These are phyloP conservation scores for Myotis brandtii DNA, from an alignment of 2,113 vertebrate species.

Conservation along the genomic window DNA sequence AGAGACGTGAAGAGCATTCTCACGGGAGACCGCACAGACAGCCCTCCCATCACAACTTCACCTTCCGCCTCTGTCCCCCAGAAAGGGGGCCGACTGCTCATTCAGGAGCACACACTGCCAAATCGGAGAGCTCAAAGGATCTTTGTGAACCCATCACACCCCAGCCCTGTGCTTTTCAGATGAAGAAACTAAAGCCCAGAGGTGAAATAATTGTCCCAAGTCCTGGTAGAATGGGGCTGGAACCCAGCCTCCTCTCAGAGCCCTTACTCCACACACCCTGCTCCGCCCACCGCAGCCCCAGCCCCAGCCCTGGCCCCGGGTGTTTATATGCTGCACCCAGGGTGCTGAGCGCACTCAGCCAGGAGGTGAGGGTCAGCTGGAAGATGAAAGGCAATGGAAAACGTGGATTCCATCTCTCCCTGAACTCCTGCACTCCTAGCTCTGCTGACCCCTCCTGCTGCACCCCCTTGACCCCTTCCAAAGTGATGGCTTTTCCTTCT, in stretches of 20 bases:
- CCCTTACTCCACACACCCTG: fast-evolving
- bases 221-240: neutral
- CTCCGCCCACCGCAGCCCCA: fast-evolving
- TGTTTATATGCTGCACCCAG: no score
- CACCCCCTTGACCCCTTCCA: neutral
- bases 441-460: neutral
- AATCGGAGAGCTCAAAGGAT: neutral
- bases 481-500: neutral
- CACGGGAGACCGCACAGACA: neutral
- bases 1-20: fast-evolving
- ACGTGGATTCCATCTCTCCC: no score
- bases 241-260: neutral
- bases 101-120: neutral
- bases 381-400: no score
- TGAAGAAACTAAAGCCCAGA: neutral
- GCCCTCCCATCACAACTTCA: neutral
- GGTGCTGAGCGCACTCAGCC: neutral
- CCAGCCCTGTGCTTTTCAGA: neutral
- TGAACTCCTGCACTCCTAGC: neutral
- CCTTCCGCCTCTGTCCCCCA: neutral
- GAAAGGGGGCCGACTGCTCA: neutral
- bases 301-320: fast-evolving
- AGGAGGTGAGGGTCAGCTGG: neutral
- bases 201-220: neutral
- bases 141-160: neutral